phyloP scores from a whole-genome alignment of 2,888 invertebrate species.

The Auanema freiburgensis region DNA sequence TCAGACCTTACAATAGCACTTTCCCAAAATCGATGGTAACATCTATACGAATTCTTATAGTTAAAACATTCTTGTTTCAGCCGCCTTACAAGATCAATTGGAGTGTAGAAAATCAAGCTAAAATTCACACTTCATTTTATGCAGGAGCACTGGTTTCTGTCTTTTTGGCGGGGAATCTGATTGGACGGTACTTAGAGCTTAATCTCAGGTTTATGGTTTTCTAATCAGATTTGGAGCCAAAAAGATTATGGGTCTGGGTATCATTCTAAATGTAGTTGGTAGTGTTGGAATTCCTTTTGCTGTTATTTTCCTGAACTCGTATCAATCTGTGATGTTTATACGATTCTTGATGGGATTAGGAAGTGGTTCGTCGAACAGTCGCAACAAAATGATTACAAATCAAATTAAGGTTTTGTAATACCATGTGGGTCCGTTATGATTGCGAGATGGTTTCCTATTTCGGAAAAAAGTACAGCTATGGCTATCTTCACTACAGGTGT shows the following conservation, averaged over 20 bases:
- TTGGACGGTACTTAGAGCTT: slow-evolving; percentile 35
- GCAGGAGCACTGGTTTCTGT: slow-evolving; percentile 52
- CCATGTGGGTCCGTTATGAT: slow-evolving; percentile 55
- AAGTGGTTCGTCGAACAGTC: slow-evolving; percentile 34
- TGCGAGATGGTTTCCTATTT: slow-evolving; percentile 58
- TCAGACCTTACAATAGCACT: slow-evolving; percentile 11
- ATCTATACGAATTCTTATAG: too few relatives aligned
- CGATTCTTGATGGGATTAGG: slow-evolving; percentile 56
- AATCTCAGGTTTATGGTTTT: too few relatives aligned
- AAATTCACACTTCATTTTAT: slow-evolving; percentile 57
- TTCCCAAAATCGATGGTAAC: slow-evolving; percentile 4
- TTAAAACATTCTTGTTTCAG: slow-evolving; percentile 19
- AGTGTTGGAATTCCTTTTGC: slow-evolving; percentile 44
- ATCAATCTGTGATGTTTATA: slow-evolving; percentile 31
- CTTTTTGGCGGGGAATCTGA: slow-evolving; percentile 44
- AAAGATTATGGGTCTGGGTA: slow-evolving; percentile 38
- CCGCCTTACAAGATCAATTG: slow-evolving; percentile 43
- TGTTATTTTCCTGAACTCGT: slow-evolving; percentile 32
- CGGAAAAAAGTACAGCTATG: slow-evolving; percentile 60
- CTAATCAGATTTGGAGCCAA: slow-evolving; percentile 56
- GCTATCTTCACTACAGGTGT: slow-evolving; percentile 60
- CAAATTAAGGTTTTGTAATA: slow-evolving; percentile 46
- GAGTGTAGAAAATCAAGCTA: slow-evolving; percentile 47
- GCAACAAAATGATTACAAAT: not conserved
- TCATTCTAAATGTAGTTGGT: slow-evolving; percentile 43